Evolutionary conservation across 2,113 vertebrate genomes (phyloP).

Genomic region (Athene cunicularia): DNA sequence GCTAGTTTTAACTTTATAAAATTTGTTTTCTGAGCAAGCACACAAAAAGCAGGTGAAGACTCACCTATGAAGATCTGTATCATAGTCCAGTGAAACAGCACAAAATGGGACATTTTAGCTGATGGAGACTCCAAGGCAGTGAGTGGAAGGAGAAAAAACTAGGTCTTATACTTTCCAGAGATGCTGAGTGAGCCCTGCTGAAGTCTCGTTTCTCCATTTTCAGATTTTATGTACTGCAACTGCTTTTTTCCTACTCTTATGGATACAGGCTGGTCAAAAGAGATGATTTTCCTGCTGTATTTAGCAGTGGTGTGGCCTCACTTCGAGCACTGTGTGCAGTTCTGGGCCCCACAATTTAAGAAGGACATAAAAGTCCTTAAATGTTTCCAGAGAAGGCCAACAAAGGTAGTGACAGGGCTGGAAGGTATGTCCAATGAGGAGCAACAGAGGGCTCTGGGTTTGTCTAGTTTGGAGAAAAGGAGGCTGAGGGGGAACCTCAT

Average conservation of each 20-base stretch:
- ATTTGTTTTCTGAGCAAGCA: background rate
- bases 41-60: background rate
- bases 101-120: constrained; percentile 20
- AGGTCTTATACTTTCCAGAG: background rate
- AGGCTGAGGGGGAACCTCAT: background rate
- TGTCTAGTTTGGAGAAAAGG: background rate
- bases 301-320: background rate
- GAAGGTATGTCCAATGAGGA: background rate
- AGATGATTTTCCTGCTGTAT: background rate
- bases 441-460: background rate
- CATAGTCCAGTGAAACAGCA: constrained; percentile 27
- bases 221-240: background rate
- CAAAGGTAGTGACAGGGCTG: background rate
- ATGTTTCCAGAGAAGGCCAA: accelerated
- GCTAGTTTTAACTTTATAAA: background rate
- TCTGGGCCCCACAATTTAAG: background rate
- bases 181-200: background rate
- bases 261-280: background rate
- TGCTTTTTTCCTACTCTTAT: background rate
- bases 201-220: constrained; percentile 57
- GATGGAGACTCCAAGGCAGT: accelerated
- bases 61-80: constrained; percentile 54
- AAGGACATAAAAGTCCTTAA: too few relatives aligned
- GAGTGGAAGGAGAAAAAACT: background rate
- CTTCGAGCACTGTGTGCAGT: accelerated